Base-by-base conservation (phyloP, 1,140 invertebrate species). In the Polyergus mexicanus region DNA sequence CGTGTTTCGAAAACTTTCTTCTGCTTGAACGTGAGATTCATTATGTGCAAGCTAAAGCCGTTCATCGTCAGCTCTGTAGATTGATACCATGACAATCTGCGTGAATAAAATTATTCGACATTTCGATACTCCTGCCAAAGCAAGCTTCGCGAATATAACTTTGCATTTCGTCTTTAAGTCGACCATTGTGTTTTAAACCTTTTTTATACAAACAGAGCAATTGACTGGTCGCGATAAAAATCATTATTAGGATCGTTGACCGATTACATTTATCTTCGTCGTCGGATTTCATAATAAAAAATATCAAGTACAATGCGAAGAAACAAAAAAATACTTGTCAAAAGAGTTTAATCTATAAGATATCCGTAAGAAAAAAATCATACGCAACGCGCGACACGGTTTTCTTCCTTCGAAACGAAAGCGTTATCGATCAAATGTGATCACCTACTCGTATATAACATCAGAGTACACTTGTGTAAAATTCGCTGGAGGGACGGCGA, bases 371-470 rank as follows among this genome's bases (percentile, higher is more conserved):
- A 41, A 66, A 65, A 65, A 78, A 78, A 76, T 76, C 56, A 44
- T 47, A 44, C 16, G 22, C 35, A 35, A 41, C 25, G 11, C 25
- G 11, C 22, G 66, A 76, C 22, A 22, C 54, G 35, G n/a, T 58
- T 11, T 41, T 22, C 16, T 41, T 28, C 13, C 56, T 22, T 11
- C 11, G 60, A 77, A 77, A 44, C 75, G 41, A 63, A 65, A 65
- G 44, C 62, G 32, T 66, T 66, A 47, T 78, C 60, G 60, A 66
- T 78, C 44, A 44, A 47, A 77, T 65, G 60, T 51, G 60, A 78
- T 78, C 75, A 5, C 25, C 19, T 35, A 22, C 74, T 75, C 72
- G 56, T 75, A 47, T 65, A 35, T 77, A 65, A 51, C 41, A n/a
- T n/a, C n/a, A 4, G 8, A 41, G n/a, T 16, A 25, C 41, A 7